phyloP scores from a whole-genome alignment of 2,797 vertebrate species.

The Steatocranus sp. region DNA sequence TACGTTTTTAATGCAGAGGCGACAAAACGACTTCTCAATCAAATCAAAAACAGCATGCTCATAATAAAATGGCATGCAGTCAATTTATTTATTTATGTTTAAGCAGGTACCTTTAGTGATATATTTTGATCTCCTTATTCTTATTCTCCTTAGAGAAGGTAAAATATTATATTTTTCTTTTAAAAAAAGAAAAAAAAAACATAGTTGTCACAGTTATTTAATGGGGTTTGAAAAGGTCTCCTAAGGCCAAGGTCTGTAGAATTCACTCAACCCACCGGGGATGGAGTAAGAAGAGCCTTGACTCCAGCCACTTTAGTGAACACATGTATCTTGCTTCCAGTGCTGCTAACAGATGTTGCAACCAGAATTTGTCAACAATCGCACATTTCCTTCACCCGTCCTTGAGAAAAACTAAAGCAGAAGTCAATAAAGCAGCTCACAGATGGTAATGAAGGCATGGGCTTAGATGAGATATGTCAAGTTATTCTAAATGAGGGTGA shows the following conservation, averaged over 20 bases:
- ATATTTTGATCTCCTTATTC: background rate
- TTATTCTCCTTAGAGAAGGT: too few relatives aligned
- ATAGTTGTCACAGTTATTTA: background rate
- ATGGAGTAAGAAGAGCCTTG: background rate
- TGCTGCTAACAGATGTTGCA: slow-evolving; percentile 55
- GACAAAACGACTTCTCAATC: background rate
- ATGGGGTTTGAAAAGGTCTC: slow-evolving; percentile 7
- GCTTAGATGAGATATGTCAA: slow-evolving; percentile 62
- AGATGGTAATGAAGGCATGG: slow-evolving; percentile 67
- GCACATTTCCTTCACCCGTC: slow-evolving; percentile 45
- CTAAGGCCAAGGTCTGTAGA: background rate
- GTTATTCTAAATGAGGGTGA: slow-evolving; percentile 50
- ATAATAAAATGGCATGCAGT: background rate
- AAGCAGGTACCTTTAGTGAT: background rate
- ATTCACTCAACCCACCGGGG: background rate
- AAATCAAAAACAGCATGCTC: background rate
- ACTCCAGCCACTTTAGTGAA: background rate
- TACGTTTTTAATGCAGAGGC: background rate
- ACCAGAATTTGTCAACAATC: slow-evolving; percentile 30
- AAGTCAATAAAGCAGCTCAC: slow-evolving; percentile 57
- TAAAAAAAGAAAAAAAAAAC: background rate
- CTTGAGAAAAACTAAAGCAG: slow-evolving; percentile 30
- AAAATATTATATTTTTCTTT: background rate
- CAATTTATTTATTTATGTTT: background rate
- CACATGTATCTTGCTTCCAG: background rate